Evolutionary conservation across 2,888 invertebrate genomes (phyloP), one percentile per base, ranked within the genome.

Genomic region (Eupithecia pulchellata): DNA sequence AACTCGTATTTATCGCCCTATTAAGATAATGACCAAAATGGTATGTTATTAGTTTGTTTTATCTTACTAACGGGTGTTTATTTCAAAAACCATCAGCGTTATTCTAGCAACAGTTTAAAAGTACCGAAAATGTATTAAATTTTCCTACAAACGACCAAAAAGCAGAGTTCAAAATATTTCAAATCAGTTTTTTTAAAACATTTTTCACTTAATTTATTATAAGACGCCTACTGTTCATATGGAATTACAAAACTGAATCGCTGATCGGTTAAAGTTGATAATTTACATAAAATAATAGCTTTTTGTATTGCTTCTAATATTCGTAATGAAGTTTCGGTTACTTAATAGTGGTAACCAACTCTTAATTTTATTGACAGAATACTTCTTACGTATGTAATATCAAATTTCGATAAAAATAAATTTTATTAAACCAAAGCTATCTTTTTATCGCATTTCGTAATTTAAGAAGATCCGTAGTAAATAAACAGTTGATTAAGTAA

Each of bases 11-110:
- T 71, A 77, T 72, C 77, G 66, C 68, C 71, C 78, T 73, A 75
- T 81, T 83, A 80, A 81, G 82, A 66, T 80, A 84, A 83, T 82
- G 69, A 70, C 64, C 68, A 75, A 71, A 81, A 84, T 76, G 62
- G 64, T 84, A 84, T 84, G 83, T 71, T 77, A 84, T 82, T 82
- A 69, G 68, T 55, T 74, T 64, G 74, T 79, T 66, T 71, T 64
- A 75, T 77, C 74, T 74, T 78, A 73, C 74, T 75, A 79, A 78
- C 78, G 78, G 77, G 71, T 77, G 74, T 73, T 78, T 77, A 75
- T 80, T 75, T 67, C 68, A 66, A 74, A 72, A 76, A 67, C 65
- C 64, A 70, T 70, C 65, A 66, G 65, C 55, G 73, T 61, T 62
- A 75, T 78, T 77, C 77, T 75, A 73, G 78, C 78, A 79, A 79